Conservation (phyloP, 2,888 invertebrate species). For the Criorhina ranunculi region DNA sequence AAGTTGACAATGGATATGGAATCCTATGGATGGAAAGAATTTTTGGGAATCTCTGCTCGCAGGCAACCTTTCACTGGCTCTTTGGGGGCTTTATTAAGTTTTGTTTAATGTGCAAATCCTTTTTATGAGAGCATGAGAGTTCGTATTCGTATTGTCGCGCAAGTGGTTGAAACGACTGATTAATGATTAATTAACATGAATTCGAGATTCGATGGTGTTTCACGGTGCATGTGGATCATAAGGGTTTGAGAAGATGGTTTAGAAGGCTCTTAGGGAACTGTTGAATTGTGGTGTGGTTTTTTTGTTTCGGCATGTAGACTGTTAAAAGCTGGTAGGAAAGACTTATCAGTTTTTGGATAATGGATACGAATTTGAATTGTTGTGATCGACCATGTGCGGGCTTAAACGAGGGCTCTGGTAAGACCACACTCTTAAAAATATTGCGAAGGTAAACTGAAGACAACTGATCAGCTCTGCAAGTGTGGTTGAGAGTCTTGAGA, state of each 20-base stretch:
- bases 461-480: too few species aligned
- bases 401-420: too few species aligned
- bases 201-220: constrained; percentile 42
- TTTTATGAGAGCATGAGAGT: constrained; percentile 54
- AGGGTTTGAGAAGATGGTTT: not conserved
- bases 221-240: not conserved
- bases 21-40: constrained; percentile 39
- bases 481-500: too few species aligned
- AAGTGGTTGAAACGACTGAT: constrained; percentile 61
- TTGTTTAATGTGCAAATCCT: constrained; percentile 72
- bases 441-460: too few species aligned
- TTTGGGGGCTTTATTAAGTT: constrained; percentile 74
- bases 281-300: constrained; percentile 40
- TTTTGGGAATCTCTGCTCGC: constrained; percentile 55
- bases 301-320: not conserved
- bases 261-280: constrained; percentile 32
- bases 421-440: too few species aligned
- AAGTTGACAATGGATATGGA: constrained; percentile 39
- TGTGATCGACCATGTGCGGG: too few species aligned
- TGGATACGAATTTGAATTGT: too few species aligned
- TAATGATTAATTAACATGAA: constrained; percentile 71
- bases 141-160: constrained; percentile 45
- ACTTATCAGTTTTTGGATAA: too few species aligned
- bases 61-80: constrained; percentile 26
- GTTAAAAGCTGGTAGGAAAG: not conserved